phyloP scores from a whole-genome alignment of 2,113 vertebrate species.

The Mungos mungo region DNA sequence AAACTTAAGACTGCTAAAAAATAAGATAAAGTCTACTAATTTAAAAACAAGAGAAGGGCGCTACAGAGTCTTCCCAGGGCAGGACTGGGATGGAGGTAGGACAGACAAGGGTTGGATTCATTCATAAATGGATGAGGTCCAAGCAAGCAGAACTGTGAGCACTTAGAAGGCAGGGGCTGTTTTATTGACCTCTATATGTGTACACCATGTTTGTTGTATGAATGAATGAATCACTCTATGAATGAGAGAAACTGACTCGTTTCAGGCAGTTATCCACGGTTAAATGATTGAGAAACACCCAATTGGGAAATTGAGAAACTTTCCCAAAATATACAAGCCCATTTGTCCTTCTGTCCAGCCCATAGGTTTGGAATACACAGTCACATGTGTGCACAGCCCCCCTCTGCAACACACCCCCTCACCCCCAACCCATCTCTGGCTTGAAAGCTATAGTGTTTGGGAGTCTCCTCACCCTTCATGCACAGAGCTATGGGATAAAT shows the following conservation, averaged over 20 bases:
- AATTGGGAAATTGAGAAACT: neutral
- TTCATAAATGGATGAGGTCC: neutral
- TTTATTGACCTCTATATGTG: neutral
- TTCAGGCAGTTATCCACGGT: neutral
- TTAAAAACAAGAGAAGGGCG: neutral
- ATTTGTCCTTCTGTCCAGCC: neutral
- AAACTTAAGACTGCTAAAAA: neutral
- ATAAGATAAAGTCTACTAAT: neutral
- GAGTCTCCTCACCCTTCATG: neutral
- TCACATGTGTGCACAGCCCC: neutral
- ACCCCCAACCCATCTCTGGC: too few relatives aligned
- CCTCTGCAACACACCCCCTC: neutral
- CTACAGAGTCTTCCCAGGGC: neutral
- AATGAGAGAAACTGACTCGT: neutral
- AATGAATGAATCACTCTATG: neutral
- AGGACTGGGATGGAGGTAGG: neutral
- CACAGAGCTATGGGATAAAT: neutral
- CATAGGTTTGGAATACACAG: neutral
- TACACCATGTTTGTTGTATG: neutral
- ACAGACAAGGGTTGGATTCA: neutral
- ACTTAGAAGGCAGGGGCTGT: neutral
- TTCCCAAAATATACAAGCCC: neutral
- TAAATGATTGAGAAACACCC: neutral
- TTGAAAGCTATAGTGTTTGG: neutral
- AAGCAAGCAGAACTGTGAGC: neutral